A percentile compares a stretch with the other conserved stretches of the same genome.
Evolutionary conservation across 2,113 vertebrate genomes (phyloP).

Genomic region (Dipodomys spectabilis): DNA sequence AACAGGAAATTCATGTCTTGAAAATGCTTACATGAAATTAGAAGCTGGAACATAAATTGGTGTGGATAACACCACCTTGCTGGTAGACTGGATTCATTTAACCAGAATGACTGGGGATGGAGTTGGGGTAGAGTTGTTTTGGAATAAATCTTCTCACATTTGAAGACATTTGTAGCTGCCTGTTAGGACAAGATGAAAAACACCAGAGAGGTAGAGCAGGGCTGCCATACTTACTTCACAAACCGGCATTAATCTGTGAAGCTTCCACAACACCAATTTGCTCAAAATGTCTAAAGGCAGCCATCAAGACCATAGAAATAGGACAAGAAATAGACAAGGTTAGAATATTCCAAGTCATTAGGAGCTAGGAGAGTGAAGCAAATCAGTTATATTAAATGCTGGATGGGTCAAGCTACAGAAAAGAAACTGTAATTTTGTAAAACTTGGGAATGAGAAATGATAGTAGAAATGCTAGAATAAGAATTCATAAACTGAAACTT

Average conservation of each 20-base stretch:
- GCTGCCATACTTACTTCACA: not conserved
- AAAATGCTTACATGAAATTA: not conserved
- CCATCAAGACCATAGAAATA: not conserved
- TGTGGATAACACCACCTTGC: not conserved
- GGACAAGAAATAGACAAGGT: not conserved
- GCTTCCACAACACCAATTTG: not conserved
- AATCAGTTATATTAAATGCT: not conserved
- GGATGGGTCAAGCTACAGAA: not conserved
- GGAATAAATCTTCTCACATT: not conserved
- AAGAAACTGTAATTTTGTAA: slow-evolving; percentile 1
- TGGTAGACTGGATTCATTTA: not conserved
- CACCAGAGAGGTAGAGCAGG: not conserved
- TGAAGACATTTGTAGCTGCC: not conserved
- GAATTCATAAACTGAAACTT: slow-evolving; percentile 11
- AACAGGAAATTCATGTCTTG: not conserved
- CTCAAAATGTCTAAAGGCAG: not conserved
- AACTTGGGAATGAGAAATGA: not conserved
- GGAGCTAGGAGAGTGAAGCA: not conserved
- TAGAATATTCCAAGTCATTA: not conserved
- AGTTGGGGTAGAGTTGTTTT: not conserved
- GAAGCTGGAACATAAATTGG: not conserved
- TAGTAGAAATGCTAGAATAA: not conserved
- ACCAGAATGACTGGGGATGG: not conserved
- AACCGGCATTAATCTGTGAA: not conserved
- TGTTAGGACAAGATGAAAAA: not conserved